A percentile compares a stretch with the other conserved stretches of the same genome.
Evolutionary conservation across 1,140 invertebrate genomes (phyloP).

Genomic region (Heliconius hermathena): DNA sequence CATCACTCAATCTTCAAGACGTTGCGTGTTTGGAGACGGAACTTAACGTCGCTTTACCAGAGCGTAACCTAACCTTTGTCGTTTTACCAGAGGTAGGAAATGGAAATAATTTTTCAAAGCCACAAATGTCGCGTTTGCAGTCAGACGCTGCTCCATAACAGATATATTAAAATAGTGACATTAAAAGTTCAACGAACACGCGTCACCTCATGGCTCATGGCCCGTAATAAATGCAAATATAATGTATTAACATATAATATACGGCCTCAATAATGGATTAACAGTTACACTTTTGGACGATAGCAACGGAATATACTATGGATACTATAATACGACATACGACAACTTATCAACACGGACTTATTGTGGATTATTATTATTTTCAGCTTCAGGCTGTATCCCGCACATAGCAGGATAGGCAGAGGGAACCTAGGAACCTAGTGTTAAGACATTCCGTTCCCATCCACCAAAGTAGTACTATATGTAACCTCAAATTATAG

Average conservation of each 20-base stretch:
- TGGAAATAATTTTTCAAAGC: not conserved
- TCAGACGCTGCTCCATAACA: no score
- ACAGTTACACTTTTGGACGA: not conserved
- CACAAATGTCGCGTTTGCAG: not conserved
- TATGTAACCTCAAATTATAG: no score
- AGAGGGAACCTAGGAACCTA: not conserved
- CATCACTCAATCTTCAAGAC: not conserved
- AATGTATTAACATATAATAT: constrained; percentile 6
- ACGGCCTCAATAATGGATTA: constrained; percentile 6
- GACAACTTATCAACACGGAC: not conserved
- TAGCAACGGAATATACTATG: not conserved
- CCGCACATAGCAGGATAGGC: no score
- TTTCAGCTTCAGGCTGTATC: no score
- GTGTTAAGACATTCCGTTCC: not conserved
- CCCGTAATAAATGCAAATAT: constrained; percentile 11
- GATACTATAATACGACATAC: no score
- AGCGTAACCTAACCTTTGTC: no score
- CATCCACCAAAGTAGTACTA: no score
- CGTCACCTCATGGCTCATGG: not conserved
- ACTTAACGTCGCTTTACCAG: not conserved
- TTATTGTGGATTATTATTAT: no score
- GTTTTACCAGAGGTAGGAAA: no score
- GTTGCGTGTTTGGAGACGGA: not conserved
- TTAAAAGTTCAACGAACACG: not conserved
- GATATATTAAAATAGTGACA: not conserved